Evolutionary conservation across 2,888 invertebrate genomes (phyloP).

Genomic region (Tetrapedia diversipes): DNA sequence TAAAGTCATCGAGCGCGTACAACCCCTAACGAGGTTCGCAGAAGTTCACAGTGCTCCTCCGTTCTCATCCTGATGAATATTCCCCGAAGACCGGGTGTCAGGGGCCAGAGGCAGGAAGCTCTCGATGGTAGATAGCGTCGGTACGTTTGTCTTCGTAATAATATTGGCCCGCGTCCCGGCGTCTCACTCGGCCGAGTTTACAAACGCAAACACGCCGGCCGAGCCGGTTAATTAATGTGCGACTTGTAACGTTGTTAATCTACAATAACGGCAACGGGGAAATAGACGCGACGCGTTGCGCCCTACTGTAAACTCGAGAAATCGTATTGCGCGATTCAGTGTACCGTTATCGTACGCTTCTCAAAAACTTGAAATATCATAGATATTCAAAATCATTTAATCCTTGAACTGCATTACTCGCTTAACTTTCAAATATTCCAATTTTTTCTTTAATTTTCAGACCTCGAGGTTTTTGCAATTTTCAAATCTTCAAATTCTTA

Average conservation of each 20-base stretch:
- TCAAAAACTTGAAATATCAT: too few relatives aligned
- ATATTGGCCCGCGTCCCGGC: conserved; percentile 68
- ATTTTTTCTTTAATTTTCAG: background rate
- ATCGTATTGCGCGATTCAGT: background rate
- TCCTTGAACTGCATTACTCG: too few relatives aligned
- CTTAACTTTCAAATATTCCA: background rate
- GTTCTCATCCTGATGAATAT: conserved; percentile 72
- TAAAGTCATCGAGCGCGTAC: conserved; percentile 43
- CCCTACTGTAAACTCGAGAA: conserved; percentile 3
- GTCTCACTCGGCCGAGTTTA: conserved; percentile 65
- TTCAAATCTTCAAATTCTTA: too few relatives aligned
- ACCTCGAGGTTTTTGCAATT: background rate
- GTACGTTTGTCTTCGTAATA: conserved; percentile 75
- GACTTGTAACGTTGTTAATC: conserved; percentile 73
- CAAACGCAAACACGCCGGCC: conserved; percentile 71
- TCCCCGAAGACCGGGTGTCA: conserved; percentile 58
- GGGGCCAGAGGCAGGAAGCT: conserved; percentile 63
- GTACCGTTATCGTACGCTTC: background rate
- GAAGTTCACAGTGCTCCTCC: conserved; percentile 54
- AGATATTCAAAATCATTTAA: too few relatives aligned
- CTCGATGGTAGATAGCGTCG: conserved; percentile 73
- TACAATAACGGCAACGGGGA: conserved; percentile 59
- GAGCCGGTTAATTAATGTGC: conserved; percentile 75
- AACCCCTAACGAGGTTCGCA: conserved; percentile 35
- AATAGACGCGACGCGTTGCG: conserved; percentile 27